Percentiles rank a stretch among this genome's conserved stretches.
Conservation (phyloP, 2,888 invertebrate genomes). For the Keiferia lycopersicella region DNA sequence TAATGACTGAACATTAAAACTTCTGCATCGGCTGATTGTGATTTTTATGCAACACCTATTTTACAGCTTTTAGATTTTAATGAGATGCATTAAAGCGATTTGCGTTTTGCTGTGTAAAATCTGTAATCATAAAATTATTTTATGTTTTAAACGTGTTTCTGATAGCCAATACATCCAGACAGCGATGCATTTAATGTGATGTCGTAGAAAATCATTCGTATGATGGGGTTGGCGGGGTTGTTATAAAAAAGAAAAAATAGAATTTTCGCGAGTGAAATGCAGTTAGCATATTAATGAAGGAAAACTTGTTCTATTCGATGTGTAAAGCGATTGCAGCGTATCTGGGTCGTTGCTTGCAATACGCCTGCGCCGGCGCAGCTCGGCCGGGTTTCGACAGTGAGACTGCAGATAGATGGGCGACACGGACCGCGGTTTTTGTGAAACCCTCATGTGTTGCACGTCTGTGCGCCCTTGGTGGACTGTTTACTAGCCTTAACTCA, state of each 20-base stretch:
- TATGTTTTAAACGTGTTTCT: not conserved
- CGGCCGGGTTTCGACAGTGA: constrained; percentile 22
- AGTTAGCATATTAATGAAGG: constrained; percentile 16
- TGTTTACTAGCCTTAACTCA: not conserved
- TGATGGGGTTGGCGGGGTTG: not conserved
- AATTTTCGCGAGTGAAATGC: constrained; percentile 28
- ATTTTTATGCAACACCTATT: not conserved
- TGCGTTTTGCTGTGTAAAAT: not conserved
- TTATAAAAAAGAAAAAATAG: not conserved
- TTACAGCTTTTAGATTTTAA: not conserved
- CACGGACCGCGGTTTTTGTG: constrained; percentile 12
- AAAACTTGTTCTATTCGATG: constrained; percentile 26
- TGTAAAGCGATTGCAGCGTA: constrained; percentile 28
- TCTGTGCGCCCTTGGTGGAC: not conserved
- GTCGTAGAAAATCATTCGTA: not conserved
- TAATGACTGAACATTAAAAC: constrained; percentile 1
- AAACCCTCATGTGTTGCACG: not conserved
- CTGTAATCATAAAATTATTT: not conserved
- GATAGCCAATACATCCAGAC: not conserved
- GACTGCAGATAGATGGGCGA: constrained; percentile 15
- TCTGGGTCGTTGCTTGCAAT: constrained; percentile 28
- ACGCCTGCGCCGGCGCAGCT: constrained; percentile 1
- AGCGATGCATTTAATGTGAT: not conserved
- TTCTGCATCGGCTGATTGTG: not conserved
- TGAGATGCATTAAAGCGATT: constrained; percentile 1